These are phyloP conservation scores for Morpho helenor DNA, from an alignment of 2,888 invertebrate genomes.

Conservation along the genomic window DNA sequence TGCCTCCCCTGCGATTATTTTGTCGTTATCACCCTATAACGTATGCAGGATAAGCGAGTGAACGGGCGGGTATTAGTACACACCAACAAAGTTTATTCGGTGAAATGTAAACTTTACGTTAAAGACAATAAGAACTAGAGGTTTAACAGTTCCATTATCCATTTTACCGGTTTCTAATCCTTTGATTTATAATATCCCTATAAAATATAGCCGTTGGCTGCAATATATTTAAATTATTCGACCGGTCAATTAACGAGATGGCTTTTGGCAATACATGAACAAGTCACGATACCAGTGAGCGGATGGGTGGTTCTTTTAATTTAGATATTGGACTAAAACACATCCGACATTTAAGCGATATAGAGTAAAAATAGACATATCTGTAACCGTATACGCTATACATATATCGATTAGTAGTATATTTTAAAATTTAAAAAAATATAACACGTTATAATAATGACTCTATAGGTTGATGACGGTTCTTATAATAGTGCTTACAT, in stretches of 20 bases:
- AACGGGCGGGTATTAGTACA: slow-evolving; percentile 42
- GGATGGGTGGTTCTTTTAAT: slow-evolving; percentile 46
- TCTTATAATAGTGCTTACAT: no score
- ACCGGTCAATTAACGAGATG: slow-evolving; percentile 75
- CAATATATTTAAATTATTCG: slow-evolving; percentile 75
- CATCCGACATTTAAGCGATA: no score
- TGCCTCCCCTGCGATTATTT: slow-evolving; percentile 59
- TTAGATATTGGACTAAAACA: slow-evolving; percentile 22
- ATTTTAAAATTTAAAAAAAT: no score
- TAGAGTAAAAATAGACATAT: no score
- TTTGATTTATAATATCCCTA: slow-evolving; percentile 73
- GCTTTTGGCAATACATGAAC: slow-evolving; percentile 46
- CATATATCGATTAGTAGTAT: no score
- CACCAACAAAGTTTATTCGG: slow-evolving; percentile 1
- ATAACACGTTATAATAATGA: no score
- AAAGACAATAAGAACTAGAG: slow-evolving; percentile 4
- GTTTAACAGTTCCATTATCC: slow-evolving; percentile 63
- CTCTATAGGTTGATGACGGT: no score
- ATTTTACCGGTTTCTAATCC: slow-evolving; percentile 72
- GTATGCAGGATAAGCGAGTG: slow-evolving; percentile 65
- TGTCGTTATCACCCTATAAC: slow-evolving; percentile 73
- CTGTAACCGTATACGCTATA: no score
- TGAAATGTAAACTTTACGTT: slow-evolving; percentile 9
- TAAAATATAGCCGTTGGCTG: slow-evolving; percentile 69
- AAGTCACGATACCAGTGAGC: slow-evolving; percentile 27